phyloP scores from a whole-genome alignment of 1,140 invertebrate species.

The Rhizoglyphus robini region DNA sequence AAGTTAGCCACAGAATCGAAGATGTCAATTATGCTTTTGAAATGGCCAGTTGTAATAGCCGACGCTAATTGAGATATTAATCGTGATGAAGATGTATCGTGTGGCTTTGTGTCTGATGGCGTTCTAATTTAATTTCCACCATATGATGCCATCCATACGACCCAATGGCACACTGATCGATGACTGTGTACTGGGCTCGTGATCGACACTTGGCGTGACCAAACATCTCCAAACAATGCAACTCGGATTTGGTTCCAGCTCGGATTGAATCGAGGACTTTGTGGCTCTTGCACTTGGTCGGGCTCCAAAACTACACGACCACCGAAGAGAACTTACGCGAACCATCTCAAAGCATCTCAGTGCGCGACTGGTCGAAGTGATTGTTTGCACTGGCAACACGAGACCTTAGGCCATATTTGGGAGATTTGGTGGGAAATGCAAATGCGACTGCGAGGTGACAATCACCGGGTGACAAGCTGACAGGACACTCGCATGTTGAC shows the following conservation, averaged over 20 bases:
- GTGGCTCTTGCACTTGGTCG: too few relatives aligned
- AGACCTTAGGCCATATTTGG: too few relatives aligned
- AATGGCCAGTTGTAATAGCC: neutral
- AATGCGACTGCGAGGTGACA: neutral
- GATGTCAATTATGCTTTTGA: conserved; percentile 1
- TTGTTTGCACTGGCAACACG: too few relatives aligned
- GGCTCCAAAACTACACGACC: too few relatives aligned
- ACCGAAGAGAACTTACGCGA: too few relatives aligned
- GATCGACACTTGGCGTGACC: conserved; percentile 11
- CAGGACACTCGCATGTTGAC: conserved; percentile 11
- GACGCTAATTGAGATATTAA: conserved; percentile 9
- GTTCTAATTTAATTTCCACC: neutral
- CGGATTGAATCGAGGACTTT: too few relatives aligned
- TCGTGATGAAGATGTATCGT: conserved; percentile 1
- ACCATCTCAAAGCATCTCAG: too few relatives aligned
- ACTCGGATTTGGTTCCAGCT: neutral
- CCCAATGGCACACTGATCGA: conserved; percentile 2
- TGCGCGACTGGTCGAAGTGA: too few relatives aligned
- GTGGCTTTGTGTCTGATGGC: neutral
- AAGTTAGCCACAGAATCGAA: conserved; percentile 1
- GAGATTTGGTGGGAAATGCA: conserved; percentile 6
- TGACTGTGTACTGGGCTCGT: neutral
- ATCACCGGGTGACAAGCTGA: neutral
- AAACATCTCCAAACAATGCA: neutral
- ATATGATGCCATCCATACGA: too few relatives aligned